Evolutionary conservation across 2,888 invertebrate genomes (phyloP), one percentile per base, ranked within the genome.

Genomic region (Flabesymbios commensalis): DNA sequence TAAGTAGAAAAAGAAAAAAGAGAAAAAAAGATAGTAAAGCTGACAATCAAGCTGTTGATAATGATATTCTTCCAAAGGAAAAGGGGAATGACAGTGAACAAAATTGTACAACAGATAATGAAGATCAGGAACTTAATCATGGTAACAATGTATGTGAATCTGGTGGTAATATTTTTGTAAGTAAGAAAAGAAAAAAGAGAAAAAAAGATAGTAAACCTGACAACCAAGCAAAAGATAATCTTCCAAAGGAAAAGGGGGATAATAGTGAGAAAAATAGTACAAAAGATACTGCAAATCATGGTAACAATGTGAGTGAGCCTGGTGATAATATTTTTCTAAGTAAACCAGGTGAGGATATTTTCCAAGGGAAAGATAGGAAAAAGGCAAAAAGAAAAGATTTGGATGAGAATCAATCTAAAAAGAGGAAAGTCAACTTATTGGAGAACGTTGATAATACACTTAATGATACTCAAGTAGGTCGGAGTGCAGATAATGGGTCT

Each of bases 1-100:
- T 74, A 73, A 62, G 74, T 65, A 55, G 64, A 39, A 59, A 64
- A 55, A 52, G 64, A 45, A 65, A 57, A 64, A 72, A 70, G 51
- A 69, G 67, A 64, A 68, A 69, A 63, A 63, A 54, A 56, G 49
- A 70, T 36, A 65, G 69, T 58, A 14, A 17, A 36, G 39, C 10
- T 10, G 39, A 36, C 10, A 17, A 36, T 14, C 10, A 36, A 36
- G 39, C 10, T 14, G 39, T 14, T 14, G 39, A 36, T 14, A 17
- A 36, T 14, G 39, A 36, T 14, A 17, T 14, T 14, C 10, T 14
- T 14, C 10, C 10, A 36, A 17, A 36, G 17, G 39, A 36, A 36
- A 17, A 36, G 17, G 39, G 17, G 17, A 17, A 36, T 14, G 39
- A 36, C 10, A 17, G 17, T 14, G 39, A 36, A 36, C 10, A 36